Evolutionary conservation across 2,113 vertebrate species (phyloP), one percentile per base, ranked within the genome.

Genomic region (Chloropsis hardwickii): DNA sequence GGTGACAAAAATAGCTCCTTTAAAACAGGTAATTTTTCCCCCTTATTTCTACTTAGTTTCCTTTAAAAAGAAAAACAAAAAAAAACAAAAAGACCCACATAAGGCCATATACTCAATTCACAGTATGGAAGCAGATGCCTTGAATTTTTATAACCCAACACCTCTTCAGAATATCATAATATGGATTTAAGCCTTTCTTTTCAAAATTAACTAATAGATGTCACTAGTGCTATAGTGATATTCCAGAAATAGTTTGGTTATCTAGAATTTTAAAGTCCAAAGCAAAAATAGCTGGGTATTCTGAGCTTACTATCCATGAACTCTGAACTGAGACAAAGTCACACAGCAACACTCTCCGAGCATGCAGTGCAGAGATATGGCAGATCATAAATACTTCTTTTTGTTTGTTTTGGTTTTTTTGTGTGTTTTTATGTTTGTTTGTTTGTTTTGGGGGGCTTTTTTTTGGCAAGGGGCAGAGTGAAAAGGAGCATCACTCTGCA

Each of bases 191-290:
- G 25, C 20, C 72, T 87, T 78, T 35, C 9, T 23, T 82, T 87
- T 72, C 25, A 64, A 85, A 95, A 72, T 48, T 44, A 86, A 72
- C 37, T 47, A 81, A 40, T 35, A 73, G 87, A 39, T 3, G 24
- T 61, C 54, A 69, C 27, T 40, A 61, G 78, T 28, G 12, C 40
- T n/a, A 4, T 17, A 92, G 20, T 44, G 81, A 2, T 80, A 80
- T 54, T 88, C 69, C 50, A 90, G 67, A 81, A 95, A 51, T 24
- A 82, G 10, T 69, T 84, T 33, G 13, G n/a, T 69, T 92, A 90
- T 53, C 54, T 57, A 48, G 10, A 84, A 53, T 61, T 76, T 79
- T 27, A 50, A 14, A 67, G 22, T 24, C 7, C n/a, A 56, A 72
- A 84, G 37, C 28, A 91, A 61, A 93, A 92, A 62, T 9, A 82